phyloP scores from a whole-genome alignment of 2,797 vertebrate species.

The Acrocephalus scirpaceus region DNA sequence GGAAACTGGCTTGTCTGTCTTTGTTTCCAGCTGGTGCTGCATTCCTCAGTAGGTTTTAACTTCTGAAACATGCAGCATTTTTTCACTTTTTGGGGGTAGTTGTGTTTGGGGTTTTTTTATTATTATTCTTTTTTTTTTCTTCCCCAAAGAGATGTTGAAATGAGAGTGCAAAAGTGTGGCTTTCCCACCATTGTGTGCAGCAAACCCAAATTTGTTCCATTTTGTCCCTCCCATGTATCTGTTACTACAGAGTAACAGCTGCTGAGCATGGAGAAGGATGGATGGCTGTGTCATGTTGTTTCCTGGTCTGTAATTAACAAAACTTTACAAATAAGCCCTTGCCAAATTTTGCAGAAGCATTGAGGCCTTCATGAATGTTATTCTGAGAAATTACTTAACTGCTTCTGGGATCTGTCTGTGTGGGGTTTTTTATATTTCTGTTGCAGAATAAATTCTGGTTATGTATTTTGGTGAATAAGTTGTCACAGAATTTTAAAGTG shows the following conservation, averaged over 20 bases:
- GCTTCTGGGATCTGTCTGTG: neutral
- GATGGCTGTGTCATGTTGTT: neutral
- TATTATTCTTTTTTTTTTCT: neutral
- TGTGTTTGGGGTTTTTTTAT: neutral
- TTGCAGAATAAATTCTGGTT: constrained; percentile 11
- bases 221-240: neutral
- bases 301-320: neutral
- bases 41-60: neutral
- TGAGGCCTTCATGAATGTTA: neutral
- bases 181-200: neutral
- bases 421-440: neutral
- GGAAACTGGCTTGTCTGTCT: neutral
- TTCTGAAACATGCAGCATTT: neutral
- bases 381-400: neutral
- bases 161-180: neutral
- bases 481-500: constrained; percentile 6
- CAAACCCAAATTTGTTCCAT: neutral
- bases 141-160: neutral
- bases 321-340: neutral
- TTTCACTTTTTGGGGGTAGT: neutral
- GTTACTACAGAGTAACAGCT: neutral
- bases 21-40: neutral
- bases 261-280: neutral
- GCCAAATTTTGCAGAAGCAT: neutral
- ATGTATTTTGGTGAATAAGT: neutral